These are phyloP conservation scores for Aphodius granarius DNA, from an alignment of 2,888 invertebrate species.

Conservation along the genomic window DNA sequence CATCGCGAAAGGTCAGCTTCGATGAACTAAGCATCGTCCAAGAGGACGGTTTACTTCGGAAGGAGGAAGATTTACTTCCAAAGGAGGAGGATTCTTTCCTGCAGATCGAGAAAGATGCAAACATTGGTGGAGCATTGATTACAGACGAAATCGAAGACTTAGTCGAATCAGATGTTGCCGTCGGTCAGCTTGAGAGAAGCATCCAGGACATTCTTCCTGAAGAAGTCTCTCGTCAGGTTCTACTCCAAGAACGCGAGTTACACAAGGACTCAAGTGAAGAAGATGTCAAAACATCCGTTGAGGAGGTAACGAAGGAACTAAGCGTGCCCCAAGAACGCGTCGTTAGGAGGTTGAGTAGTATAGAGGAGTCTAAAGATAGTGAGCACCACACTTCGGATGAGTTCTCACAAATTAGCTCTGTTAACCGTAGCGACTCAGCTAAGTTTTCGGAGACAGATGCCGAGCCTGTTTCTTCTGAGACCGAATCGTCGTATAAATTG, in stretches of 20 bases:
- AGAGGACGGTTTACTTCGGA: slow-evolving; percentile 11
- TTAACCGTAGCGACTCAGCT: slow-evolving; percentile 39
- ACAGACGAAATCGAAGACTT: background rate
- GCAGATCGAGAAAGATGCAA: background rate
- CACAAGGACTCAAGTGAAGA: background rate
- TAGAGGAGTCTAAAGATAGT: slow-evolving; percentile 11
- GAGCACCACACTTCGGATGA: slow-evolving; percentile 34
- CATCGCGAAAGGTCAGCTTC: slow-evolving; percentile 5
- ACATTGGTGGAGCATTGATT: background rate
- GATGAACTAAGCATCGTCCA: slow-evolving; percentile 1
- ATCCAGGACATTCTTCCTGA: slow-evolving; percentile 3
- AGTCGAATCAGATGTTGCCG: background rate
- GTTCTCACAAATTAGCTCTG: slow-evolving; percentile 35
- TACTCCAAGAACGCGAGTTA: background rate
- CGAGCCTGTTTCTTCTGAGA: slow-evolving; percentile 48
- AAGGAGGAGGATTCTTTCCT: background rate
- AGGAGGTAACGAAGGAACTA: background rate
- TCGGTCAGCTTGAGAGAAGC: background rate
- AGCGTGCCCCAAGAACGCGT: background rate
- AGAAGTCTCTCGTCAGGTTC: background rate
- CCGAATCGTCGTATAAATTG: slow-evolving; percentile 44
- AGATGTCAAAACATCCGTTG: background rate
- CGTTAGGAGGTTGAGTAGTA: slow-evolving; percentile 1
- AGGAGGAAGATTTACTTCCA: slow-evolving; percentile 1
- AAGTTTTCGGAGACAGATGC: slow-evolving; percentile 46